These are phyloP conservation scores for Brachyalestes nurse DNA, from an alignment of 2,797 vertebrate genomes.

Conservation along the genomic window DNA sequence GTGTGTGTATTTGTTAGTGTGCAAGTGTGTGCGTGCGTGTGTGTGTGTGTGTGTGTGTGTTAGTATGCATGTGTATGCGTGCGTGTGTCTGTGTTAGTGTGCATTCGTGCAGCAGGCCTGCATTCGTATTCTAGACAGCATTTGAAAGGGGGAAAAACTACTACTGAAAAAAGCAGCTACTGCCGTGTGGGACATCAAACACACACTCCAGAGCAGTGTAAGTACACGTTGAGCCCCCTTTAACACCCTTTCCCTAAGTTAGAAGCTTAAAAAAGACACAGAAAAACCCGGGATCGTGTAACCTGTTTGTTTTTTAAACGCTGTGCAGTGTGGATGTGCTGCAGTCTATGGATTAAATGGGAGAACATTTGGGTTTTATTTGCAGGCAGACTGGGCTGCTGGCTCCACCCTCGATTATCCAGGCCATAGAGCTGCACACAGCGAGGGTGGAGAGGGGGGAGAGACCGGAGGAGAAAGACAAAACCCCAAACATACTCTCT, in stretches of 20 bases:
- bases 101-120: too few relatives aligned
- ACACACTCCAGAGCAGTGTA: too few relatives aligned
- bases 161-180: too few relatives aligned
- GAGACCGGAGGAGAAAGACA: conserved; percentile 48
- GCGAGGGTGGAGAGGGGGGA: conserved; percentile 46
- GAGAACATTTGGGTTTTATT: conserved; percentile 11
- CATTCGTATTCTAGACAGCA: too few relatives aligned
- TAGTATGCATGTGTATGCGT: too few relatives aligned
- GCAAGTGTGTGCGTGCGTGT: too few relatives aligned
- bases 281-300: not conserved
- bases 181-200: too few relatives aligned
- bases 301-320: not conserved
- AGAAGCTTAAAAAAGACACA: not conserved
- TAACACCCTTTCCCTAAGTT: not conserved
- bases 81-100: too few relatives aligned
- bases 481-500: conserved; percentile 42
- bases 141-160: too few relatives aligned
- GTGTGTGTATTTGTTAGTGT: too few relatives aligned
- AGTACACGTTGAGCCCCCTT: not conserved
- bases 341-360: not conserved
- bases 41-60: too few relatives aligned
- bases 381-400: conserved; percentile 33
- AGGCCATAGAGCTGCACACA: conserved; percentile 61
- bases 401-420: conserved; percentile 76
- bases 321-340: not conserved